Evolutionary conservation across 2,888 invertebrate species (phyloP), one percentile per base, ranked within the genome.

Genomic region (Steromphala cineraria): DNA sequence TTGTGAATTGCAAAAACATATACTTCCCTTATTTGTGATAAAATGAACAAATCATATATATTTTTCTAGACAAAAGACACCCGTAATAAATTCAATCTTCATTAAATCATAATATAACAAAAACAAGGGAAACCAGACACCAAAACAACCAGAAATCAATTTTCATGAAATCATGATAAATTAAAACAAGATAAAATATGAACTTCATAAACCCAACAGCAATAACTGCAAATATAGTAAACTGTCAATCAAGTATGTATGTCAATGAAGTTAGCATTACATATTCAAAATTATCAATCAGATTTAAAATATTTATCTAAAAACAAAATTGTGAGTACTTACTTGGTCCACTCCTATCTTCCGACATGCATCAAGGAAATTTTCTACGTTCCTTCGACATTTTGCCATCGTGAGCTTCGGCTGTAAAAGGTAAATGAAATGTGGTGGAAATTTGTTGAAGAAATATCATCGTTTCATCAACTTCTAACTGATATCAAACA

Each of bases 331-430:
- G 40, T 15, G n/a, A 24, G 19, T 15, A 94, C 96, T 95, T 94
- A 98, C 98, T 96, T 98, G 97, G 94, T 97, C 96, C 17, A 98
- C 97, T 86, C 98, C 98, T 90, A 98, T 97, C 94, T 96, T 97
- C 83, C 97, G 95, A 94, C 98, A 98, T 28, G 98, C 98, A 92
- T 98, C 98, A 88, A 98, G 94, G 92, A 98, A 98, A 94, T 98
- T 98, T 93, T 98, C 98, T 40, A 98, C 98, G 93, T 98, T 98
- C 91, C 97, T 95, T 90, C 98, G 95, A 94, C 98, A 98, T 90
- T 98, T 96, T 62, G 98, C 97, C 96, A 97, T 96, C n/a, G 98
- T 97, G 88, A 98, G 94, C 94, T 98, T 98, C 53, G 98, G 98
- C 98, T 98, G 94, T 56, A 95, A 95, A 81, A 87, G 88, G 31